Evolutionary conservation across 2,888 invertebrate genomes (phyloP), one percentile per base, ranked within the genome.

Genomic region (Drosophila kuntzei): DNA sequence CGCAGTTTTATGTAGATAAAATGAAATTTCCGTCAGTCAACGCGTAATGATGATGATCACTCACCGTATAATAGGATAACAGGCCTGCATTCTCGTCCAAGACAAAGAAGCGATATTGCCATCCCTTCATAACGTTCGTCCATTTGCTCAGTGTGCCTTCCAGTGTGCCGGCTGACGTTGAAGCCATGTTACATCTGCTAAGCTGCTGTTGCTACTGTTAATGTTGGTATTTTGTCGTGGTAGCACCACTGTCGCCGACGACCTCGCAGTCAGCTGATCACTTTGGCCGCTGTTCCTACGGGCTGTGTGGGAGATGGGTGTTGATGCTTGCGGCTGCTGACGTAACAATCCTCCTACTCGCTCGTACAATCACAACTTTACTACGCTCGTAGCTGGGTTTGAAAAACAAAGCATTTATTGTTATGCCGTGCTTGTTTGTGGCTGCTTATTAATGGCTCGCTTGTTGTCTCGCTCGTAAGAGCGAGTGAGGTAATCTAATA

Each of bases 41-140:
- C 11, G 43, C 32, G 25, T 58, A 27, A 57, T 27, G 54, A 70
- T 61, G 55, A 36, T 25, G 25, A 36, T 58, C 37, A 94, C 97
- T 95, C 93, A 98, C 98, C 92, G 99, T 99, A 92, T 98, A 99
- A 93, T 99, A 99, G 7, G 98, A 98, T 66, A 99, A 94, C 71
- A 99, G 94, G 55, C 98, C 99, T 84, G 98, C 97, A 93, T 97
- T 98, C 93, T 98, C 98, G 93, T 99, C 99, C 88, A 99, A 93
- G 88, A 99, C 99, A 93, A 99, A 99, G 98, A 99, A 99, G 82
- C 99, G 95, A 93, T 98, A 99, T 93, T 99, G 99, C 99, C 99
- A 99, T 80, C 99, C 99, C 73, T 92, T 92, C 92, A 92, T 92
- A 37, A 92, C 92, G 65, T 92, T 92, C 27, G 92, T 92, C 92